These are phyloP conservation scores for Macrobrachium rosenbergii DNA, from an alignment of 1,140 invertebrate species.

Conservation along the genomic window DNA sequence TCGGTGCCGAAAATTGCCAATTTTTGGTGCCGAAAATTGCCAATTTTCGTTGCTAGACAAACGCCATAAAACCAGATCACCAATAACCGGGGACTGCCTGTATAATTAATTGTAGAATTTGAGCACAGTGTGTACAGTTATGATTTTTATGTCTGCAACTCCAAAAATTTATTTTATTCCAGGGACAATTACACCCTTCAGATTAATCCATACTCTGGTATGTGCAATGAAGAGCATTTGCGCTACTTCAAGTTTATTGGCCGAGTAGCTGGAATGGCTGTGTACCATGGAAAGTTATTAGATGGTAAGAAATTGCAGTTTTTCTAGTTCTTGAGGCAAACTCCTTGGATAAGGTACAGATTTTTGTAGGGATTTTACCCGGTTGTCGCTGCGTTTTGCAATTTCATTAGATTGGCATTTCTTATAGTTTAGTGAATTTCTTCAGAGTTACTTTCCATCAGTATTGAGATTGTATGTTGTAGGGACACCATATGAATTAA, in stretches of 20 bases:
- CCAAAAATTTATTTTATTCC: constrained; percentile 32
- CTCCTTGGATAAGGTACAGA: not conserved
- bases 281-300: constrained; percentile 97
- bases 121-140: not conserved
- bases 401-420: too few species aligned
- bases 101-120: not conserved
- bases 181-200: constrained; percentile 99
- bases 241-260: constrained; percentile 99
- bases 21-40: too few species aligned
- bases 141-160: not conserved
- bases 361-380: not conserved
- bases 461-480: too few species aligned
- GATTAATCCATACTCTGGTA: constrained; percentile 97
- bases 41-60: too few species aligned
- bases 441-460: too few species aligned
- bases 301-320: constrained; percentile 80
- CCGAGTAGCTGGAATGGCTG: constrained; percentile 97
- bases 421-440: too few species aligned
- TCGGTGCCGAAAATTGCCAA: too few species aligned
- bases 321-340: not conserved
- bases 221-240: constrained; percentile 97
- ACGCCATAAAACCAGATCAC: too few species aligned
- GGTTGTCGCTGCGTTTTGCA: too few species aligned
- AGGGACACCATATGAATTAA: too few species aligned
- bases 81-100: too few species aligned